These are phyloP conservation scores for Oopsacas minuta DNA, from an alignment of 37 sponge, comb jelly and placozoan species.

Conservation along the genomic window DNA sequence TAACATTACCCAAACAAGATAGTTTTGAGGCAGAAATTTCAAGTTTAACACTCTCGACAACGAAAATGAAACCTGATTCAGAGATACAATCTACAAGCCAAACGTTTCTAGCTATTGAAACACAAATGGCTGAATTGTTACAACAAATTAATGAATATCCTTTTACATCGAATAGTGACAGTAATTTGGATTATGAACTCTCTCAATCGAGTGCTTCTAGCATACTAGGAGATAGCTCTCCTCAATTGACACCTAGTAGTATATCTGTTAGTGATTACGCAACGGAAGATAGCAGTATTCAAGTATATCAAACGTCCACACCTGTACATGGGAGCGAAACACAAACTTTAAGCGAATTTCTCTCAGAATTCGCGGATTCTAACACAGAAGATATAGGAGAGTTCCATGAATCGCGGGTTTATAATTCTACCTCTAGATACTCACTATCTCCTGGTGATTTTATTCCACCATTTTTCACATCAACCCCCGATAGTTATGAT, in stretches of 20 bases:
- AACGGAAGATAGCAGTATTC: neutral
- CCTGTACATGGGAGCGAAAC: neutral
- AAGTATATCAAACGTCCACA: neutral
- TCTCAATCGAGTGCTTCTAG: constrained; percentile 12
- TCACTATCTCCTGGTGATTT: constrained; percentile 8
- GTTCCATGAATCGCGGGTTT: neutral
- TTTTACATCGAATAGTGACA: neutral
- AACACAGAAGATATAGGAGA: neutral
- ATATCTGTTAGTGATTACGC: neutral
- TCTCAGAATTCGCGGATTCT: neutral
- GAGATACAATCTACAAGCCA: neutral
- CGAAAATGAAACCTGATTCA: too few relatives aligned
- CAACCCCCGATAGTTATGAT: neutral
- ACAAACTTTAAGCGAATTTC: neutral
- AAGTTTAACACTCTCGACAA: neutral
- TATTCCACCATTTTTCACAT: neutral
- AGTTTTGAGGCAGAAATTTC: neutral
- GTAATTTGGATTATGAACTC: neutral
- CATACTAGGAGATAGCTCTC: neutral
- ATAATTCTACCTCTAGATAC: neutral
- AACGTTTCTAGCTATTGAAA: neutral
- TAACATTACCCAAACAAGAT: neutral
- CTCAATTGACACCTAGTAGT: neutral
- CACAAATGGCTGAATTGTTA: neutral
- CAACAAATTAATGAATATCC: neutral